These are phyloP conservation scores for Carassius gibelio DNA, from an alignment of 2,113 vertebrate species.

Conservation along the genomic window DNA sequence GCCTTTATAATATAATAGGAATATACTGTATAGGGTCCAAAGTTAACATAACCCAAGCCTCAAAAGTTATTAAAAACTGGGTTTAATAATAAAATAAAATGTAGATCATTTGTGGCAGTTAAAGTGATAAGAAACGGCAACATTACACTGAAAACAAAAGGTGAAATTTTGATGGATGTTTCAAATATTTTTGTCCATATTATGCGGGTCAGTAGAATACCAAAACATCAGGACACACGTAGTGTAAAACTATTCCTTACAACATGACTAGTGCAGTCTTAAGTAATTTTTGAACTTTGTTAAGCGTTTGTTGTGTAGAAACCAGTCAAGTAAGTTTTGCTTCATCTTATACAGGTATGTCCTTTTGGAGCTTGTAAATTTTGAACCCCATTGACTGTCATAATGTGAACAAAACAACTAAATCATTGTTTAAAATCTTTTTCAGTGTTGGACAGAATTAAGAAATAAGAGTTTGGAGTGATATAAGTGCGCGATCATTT, in stretches of 20 bases:
- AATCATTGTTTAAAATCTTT: background rate
- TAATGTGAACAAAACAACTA: too few relatives aligned
- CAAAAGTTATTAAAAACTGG: background rate
- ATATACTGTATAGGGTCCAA: background rate
- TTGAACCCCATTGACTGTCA: too few relatives aligned
- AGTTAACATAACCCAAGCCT: background rate
- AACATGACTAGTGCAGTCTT: background rate
- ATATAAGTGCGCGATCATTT: background rate
- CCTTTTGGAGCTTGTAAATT: too few relatives aligned
- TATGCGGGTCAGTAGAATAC: background rate
- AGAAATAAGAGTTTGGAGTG: background rate
- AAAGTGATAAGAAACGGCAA: background rate
- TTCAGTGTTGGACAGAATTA: background rate
- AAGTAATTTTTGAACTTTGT: background rate
- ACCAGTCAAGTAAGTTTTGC: too few relatives aligned
- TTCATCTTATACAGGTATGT: too few relatives aligned
- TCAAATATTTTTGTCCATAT: background rate
- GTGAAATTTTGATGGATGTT: background rate
- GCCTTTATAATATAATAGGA: background rate
- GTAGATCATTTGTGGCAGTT: background rate
- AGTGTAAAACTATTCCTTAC: background rate
- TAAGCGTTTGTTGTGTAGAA: too few relatives aligned
- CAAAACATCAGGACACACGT: background rate
- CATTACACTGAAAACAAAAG: background rate
- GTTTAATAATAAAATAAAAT: background rate